Evolutionary conservation across 2,797 vertebrate species (phyloP), one percentile per base, ranked within the genome.

Genomic region (Danionella dracula): DNA sequence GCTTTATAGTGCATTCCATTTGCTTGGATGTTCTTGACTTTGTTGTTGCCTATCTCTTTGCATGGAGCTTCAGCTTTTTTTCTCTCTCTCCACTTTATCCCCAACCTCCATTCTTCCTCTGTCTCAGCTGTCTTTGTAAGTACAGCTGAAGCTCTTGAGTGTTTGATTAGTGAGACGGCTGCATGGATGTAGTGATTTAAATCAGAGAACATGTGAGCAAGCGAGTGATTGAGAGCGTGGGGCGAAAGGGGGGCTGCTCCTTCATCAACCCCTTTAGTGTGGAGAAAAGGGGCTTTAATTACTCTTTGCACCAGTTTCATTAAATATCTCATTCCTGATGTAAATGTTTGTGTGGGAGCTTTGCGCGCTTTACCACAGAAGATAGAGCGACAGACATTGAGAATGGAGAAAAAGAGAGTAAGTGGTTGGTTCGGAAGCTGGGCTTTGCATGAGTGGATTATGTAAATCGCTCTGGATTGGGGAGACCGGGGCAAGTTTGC

Each of bases 271-370:
- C 42, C 64, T 40, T 66, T 66, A 71, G 66, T 74, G 55, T 61
- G 50, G 23, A 40, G 58, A 63, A 70, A 55, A 75, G 48, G 64
- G 66, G 40, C 40, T 76, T 76, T 73, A 80, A 80, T 76, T 76
- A 78, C 58, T 73, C 61, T 57, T 59, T 71, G 50, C 67, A 75
- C 49, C 37, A 62, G 57, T 76, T 76, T 74, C 54, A 71, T 78
- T 75, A 68, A 71, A 73, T 68, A 46, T 35, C 34, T 44, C 48
- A 65, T 55, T 68, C 50, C 59, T 64, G 67, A 49, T 77, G 71
- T 71, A 68, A 67, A 60, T 70, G 66, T 57, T 67, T 67, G 56
- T 68, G 67, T 58, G 54, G 45, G 40, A 59, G 42, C 58, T 58
- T 10, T 4, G 11, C 53, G 29, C 40, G 38, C 32, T 56, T 21